phyloP scores from a whole-genome alignment of 1,140 invertebrate genomes.

The Dinothrombium tinctorium region DNA sequence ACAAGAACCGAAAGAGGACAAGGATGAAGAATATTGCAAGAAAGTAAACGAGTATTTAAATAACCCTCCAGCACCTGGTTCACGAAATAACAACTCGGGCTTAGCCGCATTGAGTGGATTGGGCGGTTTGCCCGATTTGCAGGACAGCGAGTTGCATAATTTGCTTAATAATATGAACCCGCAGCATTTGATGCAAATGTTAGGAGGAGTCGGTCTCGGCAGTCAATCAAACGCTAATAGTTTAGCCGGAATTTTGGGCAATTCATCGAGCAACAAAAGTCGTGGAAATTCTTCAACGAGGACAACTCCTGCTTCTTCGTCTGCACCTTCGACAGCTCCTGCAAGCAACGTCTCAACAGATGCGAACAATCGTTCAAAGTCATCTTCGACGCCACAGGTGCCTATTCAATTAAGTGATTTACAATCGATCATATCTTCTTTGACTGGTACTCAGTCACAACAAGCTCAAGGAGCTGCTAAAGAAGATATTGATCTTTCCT shows the following conservation, averaged over 20 bases:
- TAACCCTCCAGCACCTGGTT: conserved; percentile 64
- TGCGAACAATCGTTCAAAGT: conserved; percentile 18
- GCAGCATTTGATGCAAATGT: conserved; percentile 84
- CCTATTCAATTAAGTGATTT: conserved; percentile 57
- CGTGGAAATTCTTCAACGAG: background rate
- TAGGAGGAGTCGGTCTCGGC: too few relatives aligned
- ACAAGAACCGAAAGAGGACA: conserved; percentile 89
- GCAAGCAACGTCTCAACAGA: conserved; percentile 20
- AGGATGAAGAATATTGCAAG: conserved; percentile 77
- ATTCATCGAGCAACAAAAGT: background rate
- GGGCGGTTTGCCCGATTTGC: conserved; percentile 13
- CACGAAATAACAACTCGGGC: conserved; percentile 5
- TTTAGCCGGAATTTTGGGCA: background rate
- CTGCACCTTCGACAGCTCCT: conserved; percentile 19
- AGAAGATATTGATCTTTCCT: conserved; percentile 28
- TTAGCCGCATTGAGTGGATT: conserved; percentile 7
- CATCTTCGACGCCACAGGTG: conserved; percentile 17
- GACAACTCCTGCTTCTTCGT: background rate
- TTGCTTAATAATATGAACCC: conserved; percentile 89
- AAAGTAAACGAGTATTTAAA: conserved; percentile 67
- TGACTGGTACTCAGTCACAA: conserved; percentile 22
- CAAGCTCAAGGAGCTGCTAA: background rate
- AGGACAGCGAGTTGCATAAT: conserved; percentile 64
- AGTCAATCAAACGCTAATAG: too few relatives aligned
- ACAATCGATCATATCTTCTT: conserved; percentile 62